phyloP scores from a whole-genome alignment of 2,888 invertebrate genomes.

The Xanthia togata region DNA sequence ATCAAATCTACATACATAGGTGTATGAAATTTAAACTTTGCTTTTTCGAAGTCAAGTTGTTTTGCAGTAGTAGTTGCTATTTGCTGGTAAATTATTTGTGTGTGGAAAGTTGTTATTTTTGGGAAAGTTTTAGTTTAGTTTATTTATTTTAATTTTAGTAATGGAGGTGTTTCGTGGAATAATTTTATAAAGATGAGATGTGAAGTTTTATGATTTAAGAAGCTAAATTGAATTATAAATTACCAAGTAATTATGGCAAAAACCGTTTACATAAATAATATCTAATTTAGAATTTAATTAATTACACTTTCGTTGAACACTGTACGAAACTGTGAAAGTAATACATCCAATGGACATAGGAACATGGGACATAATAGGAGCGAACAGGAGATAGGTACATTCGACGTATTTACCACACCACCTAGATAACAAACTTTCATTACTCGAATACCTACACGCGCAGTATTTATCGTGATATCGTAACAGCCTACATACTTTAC shows the following conservation, averaged over 20 bases:
- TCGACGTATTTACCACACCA: not conserved
- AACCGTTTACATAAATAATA: too few species aligned
- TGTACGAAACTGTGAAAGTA: too few species aligned
- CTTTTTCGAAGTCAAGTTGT: conserved; percentile 20
- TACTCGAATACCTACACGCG: not conserved
- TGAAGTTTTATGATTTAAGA: too few species aligned
- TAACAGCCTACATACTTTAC: conserved; percentile 7
- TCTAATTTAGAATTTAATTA: too few species aligned
- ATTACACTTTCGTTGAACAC: too few species aligned
- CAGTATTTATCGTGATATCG: conserved; percentile 11
- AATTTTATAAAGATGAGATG: too few species aligned
- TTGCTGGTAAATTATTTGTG: conserved; percentile 31
- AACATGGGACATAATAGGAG: too few species aligned
- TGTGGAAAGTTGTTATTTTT: conserved; percentile 21
- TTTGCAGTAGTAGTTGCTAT: conserved; percentile 12
- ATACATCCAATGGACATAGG: too few species aligned
- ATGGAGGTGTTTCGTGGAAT: too few species aligned
- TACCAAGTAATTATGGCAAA: too few species aligned
- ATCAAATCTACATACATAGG: conserved; percentile 59
- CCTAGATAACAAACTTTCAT: not conserved
- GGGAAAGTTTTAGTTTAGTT: not conserved
- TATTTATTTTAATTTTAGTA: conserved; percentile 5
- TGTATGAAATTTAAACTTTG: conserved; percentile 65
- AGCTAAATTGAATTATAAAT: too few species aligned
- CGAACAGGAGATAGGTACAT: too few species aligned